phyloP scores from a whole-genome alignment of 2,888 invertebrate genomes.

The Patella depressa region DNA sequence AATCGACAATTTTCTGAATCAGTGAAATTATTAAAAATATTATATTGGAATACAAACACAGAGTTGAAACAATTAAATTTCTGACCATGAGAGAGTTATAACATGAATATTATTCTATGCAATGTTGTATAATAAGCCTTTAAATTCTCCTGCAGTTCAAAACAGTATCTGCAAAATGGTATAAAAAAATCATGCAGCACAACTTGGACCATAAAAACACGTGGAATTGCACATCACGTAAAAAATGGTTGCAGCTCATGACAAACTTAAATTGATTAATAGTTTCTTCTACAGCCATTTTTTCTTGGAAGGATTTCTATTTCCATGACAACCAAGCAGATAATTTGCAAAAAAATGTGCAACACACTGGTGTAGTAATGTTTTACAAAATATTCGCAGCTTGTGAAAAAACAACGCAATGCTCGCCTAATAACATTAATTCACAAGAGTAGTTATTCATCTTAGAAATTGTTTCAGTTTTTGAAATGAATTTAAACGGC shows the following conservation, averaged over 20 bases:
- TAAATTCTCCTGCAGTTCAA: no score
- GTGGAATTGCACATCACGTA: not conserved
- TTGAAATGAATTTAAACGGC: not conserved
- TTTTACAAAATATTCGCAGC: constrained; percentile 6
- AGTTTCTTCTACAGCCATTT: constrained; percentile 1
- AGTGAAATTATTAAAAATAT: no score
- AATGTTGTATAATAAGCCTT: no score
- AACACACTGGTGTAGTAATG: constrained; percentile 4
- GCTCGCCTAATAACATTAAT: not conserved
- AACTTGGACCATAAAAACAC: constrained; percentile 9
- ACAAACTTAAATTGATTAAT: constrained; percentile 11
- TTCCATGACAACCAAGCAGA: constrained; percentile 13
- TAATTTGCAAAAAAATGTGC: constrained; percentile 4
- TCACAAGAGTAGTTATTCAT: not conserved
- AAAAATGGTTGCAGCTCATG: not conserved
- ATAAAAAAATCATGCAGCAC: not conserved
- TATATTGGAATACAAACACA: no score
- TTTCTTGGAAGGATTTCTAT: not conserved
- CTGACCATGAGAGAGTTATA: no score
- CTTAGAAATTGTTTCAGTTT: not conserved
- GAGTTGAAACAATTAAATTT: no score
- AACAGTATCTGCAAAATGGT: no score
- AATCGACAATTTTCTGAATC: no score
- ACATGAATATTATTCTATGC: no score
- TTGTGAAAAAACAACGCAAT: no score